phyloP scores from a whole-genome alignment of 2,888 invertebrate genomes.

The Megamerina dolium region DNA sequence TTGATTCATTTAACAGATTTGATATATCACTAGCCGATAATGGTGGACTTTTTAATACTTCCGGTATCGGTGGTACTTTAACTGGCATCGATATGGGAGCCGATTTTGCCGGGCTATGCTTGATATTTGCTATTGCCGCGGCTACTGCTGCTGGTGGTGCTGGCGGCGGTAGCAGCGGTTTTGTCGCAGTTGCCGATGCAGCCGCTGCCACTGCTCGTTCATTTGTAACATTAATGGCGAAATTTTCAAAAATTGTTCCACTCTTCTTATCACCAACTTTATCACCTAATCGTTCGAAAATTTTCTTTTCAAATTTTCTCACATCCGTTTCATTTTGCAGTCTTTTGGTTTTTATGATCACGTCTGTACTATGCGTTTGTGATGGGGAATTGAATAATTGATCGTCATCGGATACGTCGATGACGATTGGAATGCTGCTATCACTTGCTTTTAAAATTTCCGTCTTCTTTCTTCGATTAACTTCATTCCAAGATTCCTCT shows the following conservation, averaged over 20 bases:
- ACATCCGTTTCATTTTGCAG: not conserved
- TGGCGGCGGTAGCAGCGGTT: not conserved
- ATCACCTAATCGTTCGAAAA: constrained; percentile 25
- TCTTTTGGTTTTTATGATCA: not conserved
- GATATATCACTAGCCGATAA: constrained; percentile 33
- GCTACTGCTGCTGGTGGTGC: not conserved
- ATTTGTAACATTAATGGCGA: constrained; percentile 23
- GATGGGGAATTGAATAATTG: not conserved
- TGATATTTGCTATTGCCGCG: too few relatives aligned
- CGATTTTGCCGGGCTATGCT: constrained; percentile 2
- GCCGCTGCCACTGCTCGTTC: constrained; percentile 14
- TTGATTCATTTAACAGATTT: constrained; percentile 30
- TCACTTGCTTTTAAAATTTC: not conserved
- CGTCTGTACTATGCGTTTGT: too few relatives aligned
- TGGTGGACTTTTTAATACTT: constrained; percentile 37
- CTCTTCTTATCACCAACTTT: constrained; percentile 14
- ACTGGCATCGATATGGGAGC: constrained; percentile 9
- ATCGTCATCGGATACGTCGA: too few relatives aligned
- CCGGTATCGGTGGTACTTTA: constrained; percentile 23
- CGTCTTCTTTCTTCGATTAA: constrained; percentile 2
- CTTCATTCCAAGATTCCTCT: constrained; percentile 19
- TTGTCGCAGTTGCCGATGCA: not conserved
- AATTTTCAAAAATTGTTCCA: constrained; percentile 17
- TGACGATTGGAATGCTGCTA: too few relatives aligned
- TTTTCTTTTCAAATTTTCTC: not conserved